A percentile compares a stretch with the other conserved stretches of the same genome.
phyloP scores from a whole-genome alignment of 2,113 vertebrate species.

The Pantherophis guttatus region DNA sequence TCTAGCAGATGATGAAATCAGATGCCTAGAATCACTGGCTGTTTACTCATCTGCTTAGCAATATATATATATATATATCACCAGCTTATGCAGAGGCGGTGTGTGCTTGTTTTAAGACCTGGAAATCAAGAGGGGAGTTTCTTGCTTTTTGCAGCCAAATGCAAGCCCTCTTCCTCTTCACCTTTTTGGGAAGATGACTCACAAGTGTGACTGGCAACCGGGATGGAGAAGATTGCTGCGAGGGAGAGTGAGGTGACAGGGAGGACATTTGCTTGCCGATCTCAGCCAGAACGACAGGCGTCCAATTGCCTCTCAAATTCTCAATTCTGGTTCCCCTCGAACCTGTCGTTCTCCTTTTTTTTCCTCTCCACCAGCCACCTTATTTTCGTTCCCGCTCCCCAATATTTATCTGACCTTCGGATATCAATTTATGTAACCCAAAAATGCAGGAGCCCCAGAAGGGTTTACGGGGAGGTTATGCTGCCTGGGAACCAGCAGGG shows the following conservation, averaged over 20 bases:
- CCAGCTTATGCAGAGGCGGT: neutral
- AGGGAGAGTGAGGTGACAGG: fast-evolving
- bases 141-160: neutral
- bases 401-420: constrained; percentile 4
- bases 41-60: neutral
- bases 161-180: neutral
- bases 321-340: neutral
- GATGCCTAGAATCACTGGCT: neutral
- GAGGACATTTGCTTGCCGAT: neutral
- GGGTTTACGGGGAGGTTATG: too few relatives aligned
- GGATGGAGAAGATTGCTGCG: neutral
- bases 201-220: neutral
- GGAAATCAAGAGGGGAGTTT: neutral
- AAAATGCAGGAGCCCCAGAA: neutral
- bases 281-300: neutral
- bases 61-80: neutral
- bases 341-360: neutral
- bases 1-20: neutral
- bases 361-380: neutral
- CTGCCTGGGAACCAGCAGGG: neutral
- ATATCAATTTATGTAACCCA: constrained; percentile 10
- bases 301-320: neutral
- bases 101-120: neutral
- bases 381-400: neutral
- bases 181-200: neutral